phyloP scores from a whole-genome alignment of 2,113 vertebrate genomes.

The Paralichthys olivaceus region DNA sequence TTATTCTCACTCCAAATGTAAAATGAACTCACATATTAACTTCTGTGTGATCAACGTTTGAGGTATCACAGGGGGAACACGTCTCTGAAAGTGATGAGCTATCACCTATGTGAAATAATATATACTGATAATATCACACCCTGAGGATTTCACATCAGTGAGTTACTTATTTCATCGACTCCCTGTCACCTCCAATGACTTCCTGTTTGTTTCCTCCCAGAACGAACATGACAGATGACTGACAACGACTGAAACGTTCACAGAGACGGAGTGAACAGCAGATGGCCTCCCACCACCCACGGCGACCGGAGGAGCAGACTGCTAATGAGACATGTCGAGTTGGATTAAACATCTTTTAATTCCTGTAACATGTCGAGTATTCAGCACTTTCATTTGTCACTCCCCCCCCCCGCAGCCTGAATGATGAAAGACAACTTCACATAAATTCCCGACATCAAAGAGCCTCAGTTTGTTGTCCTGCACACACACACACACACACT shows the following conservation, averaged over 20 bases:
- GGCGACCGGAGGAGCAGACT: slow-evolving; percentile 5
- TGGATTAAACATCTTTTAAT: slow-evolving; percentile 43
- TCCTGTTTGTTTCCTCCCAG: slow-evolving; percentile 31
- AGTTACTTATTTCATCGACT: neutral
- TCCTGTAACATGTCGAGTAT: neutral
- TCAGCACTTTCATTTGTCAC: neutral
- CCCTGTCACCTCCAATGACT: neutral
- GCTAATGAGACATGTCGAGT: slow-evolving; percentile 33
- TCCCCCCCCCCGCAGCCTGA: neutral
- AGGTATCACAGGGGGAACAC: neutral
- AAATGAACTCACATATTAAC: no score
- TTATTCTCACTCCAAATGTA: no score
- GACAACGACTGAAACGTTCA: slow-evolving; percentile 26
- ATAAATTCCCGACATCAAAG: neutral
- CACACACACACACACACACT: neutral
- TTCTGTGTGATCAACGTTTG: no score
- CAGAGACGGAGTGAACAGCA: slow-evolving; percentile 24
- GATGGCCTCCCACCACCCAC: slow-evolving; percentile 26
- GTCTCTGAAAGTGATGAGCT: neutral
- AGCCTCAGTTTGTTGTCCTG: neutral
- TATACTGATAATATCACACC: neutral
- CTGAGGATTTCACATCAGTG: neutral
- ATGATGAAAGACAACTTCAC: neutral
- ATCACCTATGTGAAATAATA: neutral
- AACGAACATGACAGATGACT: slow-evolving; percentile 32